Conservation (phyloP, 2,797 vertebrate species). For the Leuciscus waleckii region DNA sequence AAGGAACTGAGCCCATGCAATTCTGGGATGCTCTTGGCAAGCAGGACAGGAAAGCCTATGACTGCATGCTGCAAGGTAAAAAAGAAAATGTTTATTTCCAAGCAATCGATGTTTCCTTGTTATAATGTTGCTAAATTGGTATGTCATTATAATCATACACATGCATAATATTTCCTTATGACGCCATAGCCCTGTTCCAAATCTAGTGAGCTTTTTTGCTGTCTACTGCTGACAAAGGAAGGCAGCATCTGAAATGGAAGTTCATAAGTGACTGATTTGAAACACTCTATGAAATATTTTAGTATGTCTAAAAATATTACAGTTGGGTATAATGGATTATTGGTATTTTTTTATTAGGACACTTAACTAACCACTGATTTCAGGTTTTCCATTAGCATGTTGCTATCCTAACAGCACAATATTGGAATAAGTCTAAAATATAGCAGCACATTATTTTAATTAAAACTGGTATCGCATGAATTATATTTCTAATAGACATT, state of each 20-base stretch:
- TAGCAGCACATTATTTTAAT: not conserved
- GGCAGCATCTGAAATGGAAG: not conserved
- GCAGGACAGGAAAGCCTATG: slow-evolving; percentile 79
- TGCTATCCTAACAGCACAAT: not conserved
- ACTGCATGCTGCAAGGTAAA: slow-evolving; percentile 84
- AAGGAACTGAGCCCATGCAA: slow-evolving; percentile 77
- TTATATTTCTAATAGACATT: not conserved
- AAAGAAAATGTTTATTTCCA: not conserved
- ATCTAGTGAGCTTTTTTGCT: not conserved
- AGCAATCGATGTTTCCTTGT: not conserved
- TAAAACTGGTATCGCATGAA: not conserved
- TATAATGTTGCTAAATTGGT: not conserved
- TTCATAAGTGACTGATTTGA: not conserved
- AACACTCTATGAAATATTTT: not conserved
- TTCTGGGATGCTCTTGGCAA: slow-evolving; percentile 74
- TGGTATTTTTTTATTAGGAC: not conserved
- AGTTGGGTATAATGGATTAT: not conserved
- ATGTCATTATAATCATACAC: not conserved
- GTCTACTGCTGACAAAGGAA: not conserved
- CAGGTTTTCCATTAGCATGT: no score
- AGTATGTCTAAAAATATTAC: not conserved
- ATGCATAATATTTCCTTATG: not conserved
- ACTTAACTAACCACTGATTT: not conserved
- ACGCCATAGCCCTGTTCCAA: not conserved
- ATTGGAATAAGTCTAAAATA: not conserved